Conservation (phyloP, 2,888 invertebrate species). For the Sarcophaga rosellei region DNA sequence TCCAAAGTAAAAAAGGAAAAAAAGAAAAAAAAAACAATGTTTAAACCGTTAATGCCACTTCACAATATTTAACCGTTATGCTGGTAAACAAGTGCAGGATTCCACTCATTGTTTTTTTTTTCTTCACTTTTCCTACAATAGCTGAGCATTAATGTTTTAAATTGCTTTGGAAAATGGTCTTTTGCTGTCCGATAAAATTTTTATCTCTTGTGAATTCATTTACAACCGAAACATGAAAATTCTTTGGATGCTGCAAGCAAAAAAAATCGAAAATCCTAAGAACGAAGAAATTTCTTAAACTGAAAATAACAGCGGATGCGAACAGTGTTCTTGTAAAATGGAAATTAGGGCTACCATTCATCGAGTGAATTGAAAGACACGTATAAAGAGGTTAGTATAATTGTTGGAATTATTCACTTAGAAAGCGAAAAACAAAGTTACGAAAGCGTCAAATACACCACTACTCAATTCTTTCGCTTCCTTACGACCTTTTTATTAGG, state of each 20-base stretch:
- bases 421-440: no score
- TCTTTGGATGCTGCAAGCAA: not conserved
- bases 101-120: not conserved
- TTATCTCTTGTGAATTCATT: slow-evolving; percentile 23
- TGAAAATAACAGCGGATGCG: not conserved
- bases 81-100: not conserved
- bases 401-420: no score
- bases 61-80: slow-evolving; percentile 31
- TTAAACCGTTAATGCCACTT: slow-evolving; percentile 15
- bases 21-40: not conserved
- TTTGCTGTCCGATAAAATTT: slow-evolving; percentile 44
- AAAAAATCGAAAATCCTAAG: slow-evolving; percentile 10
- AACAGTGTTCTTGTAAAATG: not conserved
- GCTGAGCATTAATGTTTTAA: slow-evolving; percentile 42
- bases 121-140: slow-evolving; percentile 1
- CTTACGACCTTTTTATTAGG: no score
- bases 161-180: slow-evolving; percentile 33
- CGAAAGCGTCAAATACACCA: no score
- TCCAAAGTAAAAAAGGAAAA: not conserved
- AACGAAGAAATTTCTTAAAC: slow-evolving; percentile 15
- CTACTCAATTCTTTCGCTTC: no score
- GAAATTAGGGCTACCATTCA: no score
- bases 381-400: no score
- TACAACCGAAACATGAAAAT: slow-evolving; percentile 38
- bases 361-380: no score